Base-by-base conservation (phyloP, 2,113 vertebrate genomes). In the Cairina moschata region DNA sequence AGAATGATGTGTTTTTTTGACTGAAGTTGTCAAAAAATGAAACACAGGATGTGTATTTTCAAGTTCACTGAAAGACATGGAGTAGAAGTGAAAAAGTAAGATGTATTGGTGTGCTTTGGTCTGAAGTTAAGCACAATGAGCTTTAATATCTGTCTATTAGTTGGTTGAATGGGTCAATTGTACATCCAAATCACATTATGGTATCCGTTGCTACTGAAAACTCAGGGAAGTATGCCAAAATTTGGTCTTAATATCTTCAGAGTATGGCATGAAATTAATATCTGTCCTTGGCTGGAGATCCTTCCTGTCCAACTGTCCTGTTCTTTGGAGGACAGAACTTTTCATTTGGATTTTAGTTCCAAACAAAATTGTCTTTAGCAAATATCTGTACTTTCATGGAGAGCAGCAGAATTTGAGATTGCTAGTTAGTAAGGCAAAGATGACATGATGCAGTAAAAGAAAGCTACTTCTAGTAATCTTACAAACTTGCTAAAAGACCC, bases 271-370 rank as follows among this genome's bases (percentile, higher is more conserved):
- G 62, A 65, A 83, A 71, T n/a, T 59, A 83, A 8, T n/a, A 83
- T 46, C 22, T 85, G 71, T 44, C 66, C 48, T 65, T 58, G 48
- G 73, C 26, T 29, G 22, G 32, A 52, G 46, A 73, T 58, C 46
- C 9, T 75, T 62, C 44, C 89, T 83, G 18, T 69, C 9, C 50
- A 80, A 14, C 8, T 59, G 58, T 34, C 11, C 28, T 14, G 1
- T 34, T 0, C 22, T 77, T 50, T 56, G 3, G 1, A 34, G 11
- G 16, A 42, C 2, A 74, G 36, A 50, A 2, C 1, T 78, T 89
- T 90, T 73, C 32, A 36, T 59, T 34, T 52, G 29, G 26, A 72
- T 26, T 80, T 91, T n/a, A 48, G 22, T 22, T 67, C 20, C 44
- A 88, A 40, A 71, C 9, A 31, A 83, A 20, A 65, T 22, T 67